phyloP scores from a whole-genome alignment of 2,113 vertebrate genomes.

The Pelobates fuscus region DNA sequence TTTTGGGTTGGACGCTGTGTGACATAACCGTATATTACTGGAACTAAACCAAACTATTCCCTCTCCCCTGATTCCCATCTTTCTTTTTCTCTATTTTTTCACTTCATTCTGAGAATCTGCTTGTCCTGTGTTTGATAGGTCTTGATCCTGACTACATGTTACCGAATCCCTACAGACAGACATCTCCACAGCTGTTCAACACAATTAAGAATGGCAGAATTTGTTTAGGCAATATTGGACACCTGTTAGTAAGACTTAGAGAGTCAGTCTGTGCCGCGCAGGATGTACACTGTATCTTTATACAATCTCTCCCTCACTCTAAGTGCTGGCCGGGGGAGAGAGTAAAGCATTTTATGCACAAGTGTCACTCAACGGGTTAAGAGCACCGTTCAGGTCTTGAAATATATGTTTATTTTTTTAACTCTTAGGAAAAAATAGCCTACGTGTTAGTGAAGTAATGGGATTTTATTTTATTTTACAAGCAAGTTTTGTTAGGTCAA shows the following conservation, averaged over 20 bases:
- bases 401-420: too few relatives aligned
- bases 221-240: slow-evolving; percentile 44
- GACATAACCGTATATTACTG: slow-evolving; percentile 25
- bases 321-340: not conserved
- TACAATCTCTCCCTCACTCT: too few relatives aligned
- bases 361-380: not conserved
- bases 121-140: slow-evolving; percentile 42
- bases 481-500: too few relatives aligned
- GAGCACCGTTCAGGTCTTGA: not conserved
- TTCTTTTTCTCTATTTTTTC: slow-evolving; percentile 15
- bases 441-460: too few relatives aligned
- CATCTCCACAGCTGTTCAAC: slow-evolving; percentile 20
- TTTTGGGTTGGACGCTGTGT: slow-evolving; percentile 32
- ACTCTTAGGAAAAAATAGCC: too few relatives aligned
- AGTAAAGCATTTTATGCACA: not conserved
- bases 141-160: slow-evolving; percentile 34
- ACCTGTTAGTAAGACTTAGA: slow-evolving; percentile 40
- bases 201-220: not conserved
- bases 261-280: not conserved
- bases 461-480: too few relatives aligned
- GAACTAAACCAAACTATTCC: slow-evolving; percentile 10
- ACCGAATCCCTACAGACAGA: slow-evolving; percentile 49
- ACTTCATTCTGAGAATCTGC: slow-evolving; percentile 8
- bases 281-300: not conserved
- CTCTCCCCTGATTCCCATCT: not conserved